These are phyloP conservation scores for Pocillopora meandrina DNA, from an alignment of 92 coral and sea anemone species.

Conservation along the genomic window DNA sequence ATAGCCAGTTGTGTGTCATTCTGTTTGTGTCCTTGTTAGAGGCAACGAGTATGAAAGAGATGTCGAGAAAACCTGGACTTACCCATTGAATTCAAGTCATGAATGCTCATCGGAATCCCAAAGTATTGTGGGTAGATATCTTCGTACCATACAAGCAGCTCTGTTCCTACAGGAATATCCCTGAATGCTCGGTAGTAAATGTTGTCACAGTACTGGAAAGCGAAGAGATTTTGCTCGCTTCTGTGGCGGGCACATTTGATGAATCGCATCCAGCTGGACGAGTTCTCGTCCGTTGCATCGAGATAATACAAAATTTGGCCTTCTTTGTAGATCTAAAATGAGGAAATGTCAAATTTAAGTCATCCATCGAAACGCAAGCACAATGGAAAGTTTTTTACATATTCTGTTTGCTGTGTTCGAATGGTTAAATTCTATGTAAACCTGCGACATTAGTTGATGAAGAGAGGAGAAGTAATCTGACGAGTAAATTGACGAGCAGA, in stretches of 20 bases:
- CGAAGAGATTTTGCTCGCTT: slow-evolving; percentile 89
- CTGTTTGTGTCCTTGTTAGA: neutral
- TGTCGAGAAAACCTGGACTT: neutral
- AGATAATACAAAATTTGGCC: slow-evolving; percentile 76
- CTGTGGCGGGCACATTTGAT: slow-evolving; percentile 88
- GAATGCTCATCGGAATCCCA: slow-evolving; percentile 68
- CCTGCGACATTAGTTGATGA: too few species aligned
- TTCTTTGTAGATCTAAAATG: slow-evolving; percentile 80
- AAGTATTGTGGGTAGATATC: slow-evolving; percentile 83
- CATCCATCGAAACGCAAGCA: neutral
- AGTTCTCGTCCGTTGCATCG: slow-evolving; percentile 88
- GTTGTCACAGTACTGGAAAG: slow-evolving; percentile 89
- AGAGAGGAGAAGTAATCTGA: too few species aligned
- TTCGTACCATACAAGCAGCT: slow-evolving; percentile 96
- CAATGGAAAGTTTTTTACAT: too few species aligned
- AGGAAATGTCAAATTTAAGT: neutral
- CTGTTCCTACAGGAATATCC: slow-evolving; percentile 89
- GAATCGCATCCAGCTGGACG: slow-evolving; percentile 98
- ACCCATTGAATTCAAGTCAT: slow-evolving; percentile 45
- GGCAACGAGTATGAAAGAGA: neutral
- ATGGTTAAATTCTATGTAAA: too few species aligned
- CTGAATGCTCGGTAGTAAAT: slow-evolving; percentile 85
- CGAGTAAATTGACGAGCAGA: too few species aligned
- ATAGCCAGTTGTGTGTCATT: neutral
- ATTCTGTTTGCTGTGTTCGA: too few species aligned